These are phyloP conservation scores for Sterrhoptilus dennistouni DNA, from an alignment of 2,113 vertebrate species.

Conservation along the genomic window DNA sequence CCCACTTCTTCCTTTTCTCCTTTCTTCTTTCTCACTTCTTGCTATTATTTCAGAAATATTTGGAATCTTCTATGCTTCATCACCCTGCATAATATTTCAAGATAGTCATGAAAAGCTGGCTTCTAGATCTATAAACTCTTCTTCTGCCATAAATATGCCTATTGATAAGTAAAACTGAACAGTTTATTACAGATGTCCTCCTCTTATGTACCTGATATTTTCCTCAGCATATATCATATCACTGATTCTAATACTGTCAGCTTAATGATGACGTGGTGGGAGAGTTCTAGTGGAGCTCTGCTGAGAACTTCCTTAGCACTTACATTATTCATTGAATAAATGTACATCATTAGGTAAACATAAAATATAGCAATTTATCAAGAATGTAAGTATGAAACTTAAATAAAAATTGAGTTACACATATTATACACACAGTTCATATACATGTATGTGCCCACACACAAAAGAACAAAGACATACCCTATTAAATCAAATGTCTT, in stretches of 20 bases:
- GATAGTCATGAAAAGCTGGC: background rate
- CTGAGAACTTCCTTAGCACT: background rate
- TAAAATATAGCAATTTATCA: background rate
- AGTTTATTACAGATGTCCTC: background rate
- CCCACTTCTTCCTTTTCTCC: background rate
- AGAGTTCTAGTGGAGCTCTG: background rate
- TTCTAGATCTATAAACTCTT: background rate
- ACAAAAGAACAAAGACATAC: fast-evolving
- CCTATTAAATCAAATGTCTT: background rate
- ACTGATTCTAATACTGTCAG: background rate
- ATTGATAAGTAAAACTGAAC: background rate
- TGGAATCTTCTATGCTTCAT: background rate
- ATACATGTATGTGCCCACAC: background rate
- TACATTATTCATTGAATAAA: background rate
- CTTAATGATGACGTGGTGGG: background rate
- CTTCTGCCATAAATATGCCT: background rate
- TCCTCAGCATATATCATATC: background rate
- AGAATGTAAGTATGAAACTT: background rate
- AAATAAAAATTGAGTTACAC: background rate
- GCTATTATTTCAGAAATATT: background rate
- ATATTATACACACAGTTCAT: background rate
- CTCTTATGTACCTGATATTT: background rate
- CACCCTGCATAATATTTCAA: background rate
- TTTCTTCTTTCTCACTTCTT: background rate
- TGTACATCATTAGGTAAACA: background rate